These are phyloP conservation scores for Saguinus imperator DNA, from an alignment of 2,113 vertebrate genomes.

Conservation along the genomic window DNA sequence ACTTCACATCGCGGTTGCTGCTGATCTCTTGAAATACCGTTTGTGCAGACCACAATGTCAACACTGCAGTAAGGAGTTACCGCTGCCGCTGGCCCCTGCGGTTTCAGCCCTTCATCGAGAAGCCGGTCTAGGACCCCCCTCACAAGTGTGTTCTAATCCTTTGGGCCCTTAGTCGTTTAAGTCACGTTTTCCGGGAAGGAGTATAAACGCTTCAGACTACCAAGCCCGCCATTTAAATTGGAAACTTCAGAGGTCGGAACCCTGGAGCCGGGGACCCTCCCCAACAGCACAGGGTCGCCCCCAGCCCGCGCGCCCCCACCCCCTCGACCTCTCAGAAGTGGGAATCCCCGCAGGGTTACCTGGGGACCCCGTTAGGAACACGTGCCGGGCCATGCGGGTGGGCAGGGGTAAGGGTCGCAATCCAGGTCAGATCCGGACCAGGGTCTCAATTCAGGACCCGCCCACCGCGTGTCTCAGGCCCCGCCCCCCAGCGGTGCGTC, in stretches of 20 bases:
- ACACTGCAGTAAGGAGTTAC: fast-evolving
- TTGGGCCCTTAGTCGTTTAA: neutral
- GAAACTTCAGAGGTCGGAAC: no score
- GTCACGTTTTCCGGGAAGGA: neutral
- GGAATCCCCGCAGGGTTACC: constrained; percentile 83
- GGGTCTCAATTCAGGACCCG: fast-evolving
- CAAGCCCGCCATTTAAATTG: fast-evolving
- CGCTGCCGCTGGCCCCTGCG: fast-evolving
- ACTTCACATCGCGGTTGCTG: fast-evolving
- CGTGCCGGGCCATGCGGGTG: constrained; percentile 87
- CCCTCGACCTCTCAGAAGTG: neutral
- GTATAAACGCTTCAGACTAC: neutral
- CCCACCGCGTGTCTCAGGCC: neutral
- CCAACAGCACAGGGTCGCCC: fast-evolving
- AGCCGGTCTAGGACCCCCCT: no score
- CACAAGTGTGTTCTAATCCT: neutral
- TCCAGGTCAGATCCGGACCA: fast-evolving
- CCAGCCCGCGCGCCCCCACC: neutral
- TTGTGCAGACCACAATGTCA: neutral
- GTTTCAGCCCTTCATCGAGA: neutral
- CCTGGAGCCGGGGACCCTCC: fast-evolving
- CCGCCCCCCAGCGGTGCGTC: fast-evolving
- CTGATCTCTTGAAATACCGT: fast-evolving
- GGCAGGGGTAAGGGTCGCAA: fast-evolving
- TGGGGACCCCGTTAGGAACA: constrained; percentile 94